Evolutionary conservation across 2,113 vertebrate species (phyloP).

Genomic region (Protobothrops flavoviridis): DNA sequence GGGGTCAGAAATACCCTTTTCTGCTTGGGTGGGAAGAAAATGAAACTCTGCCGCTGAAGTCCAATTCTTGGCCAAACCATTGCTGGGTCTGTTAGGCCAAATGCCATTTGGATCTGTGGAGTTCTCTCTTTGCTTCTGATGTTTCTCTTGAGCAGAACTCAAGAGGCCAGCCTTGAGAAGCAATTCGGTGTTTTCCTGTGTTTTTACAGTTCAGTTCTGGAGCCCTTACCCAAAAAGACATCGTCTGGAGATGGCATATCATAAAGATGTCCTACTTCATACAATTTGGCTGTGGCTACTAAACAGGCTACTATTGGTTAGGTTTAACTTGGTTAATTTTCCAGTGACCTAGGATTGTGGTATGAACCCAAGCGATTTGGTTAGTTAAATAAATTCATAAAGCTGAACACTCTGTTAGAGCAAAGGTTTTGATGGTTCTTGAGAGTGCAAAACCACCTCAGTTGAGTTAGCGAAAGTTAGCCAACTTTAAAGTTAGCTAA

Average conservation of each 20-base stretch:
- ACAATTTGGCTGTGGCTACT: not conserved
- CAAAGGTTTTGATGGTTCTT: not conserved
- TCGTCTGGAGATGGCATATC: not conserved
- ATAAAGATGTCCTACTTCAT: not conserved
- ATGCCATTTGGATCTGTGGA: not conserved
- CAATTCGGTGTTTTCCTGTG: not conserved
- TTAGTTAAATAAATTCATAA: not conserved
- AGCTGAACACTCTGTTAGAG: not conserved
- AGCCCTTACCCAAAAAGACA: not conserved
- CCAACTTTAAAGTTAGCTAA: not conserved
- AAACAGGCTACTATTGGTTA: not conserved
- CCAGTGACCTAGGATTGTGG: not conserved
- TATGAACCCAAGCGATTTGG: not conserved
- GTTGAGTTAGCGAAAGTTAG: not conserved
- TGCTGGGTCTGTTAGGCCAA: not conserved
- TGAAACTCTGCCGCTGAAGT: not conserved
- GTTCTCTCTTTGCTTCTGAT: not conserved
- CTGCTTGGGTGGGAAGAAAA: not conserved
- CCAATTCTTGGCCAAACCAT: not conserved
- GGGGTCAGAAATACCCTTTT: not conserved
- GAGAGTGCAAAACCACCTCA: not conserved
- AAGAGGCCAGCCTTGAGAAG: not conserved
- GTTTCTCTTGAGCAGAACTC: not conserved
- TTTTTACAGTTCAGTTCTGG: not conserved
- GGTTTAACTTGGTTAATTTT: not conserved